phyloP scores from a whole-genome alignment of 1,140 invertebrate genomes.

The Drosophila lacertosa region DNA sequence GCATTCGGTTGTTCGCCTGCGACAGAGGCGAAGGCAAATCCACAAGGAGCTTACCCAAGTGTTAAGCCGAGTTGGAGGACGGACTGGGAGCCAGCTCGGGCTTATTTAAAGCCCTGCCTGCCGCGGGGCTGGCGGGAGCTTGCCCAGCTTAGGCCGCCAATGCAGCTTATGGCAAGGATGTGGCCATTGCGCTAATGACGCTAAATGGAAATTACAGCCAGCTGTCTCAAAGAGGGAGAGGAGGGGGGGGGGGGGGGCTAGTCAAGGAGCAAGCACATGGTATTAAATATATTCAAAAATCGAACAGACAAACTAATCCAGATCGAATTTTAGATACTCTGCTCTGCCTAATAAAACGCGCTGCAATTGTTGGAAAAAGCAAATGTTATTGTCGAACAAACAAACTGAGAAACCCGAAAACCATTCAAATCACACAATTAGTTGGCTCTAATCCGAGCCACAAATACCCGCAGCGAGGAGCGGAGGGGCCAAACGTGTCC shows the following conservation, averaged over 20 bases:
- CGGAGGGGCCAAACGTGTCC: constrained; percentile 13
- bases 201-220: constrained; percentile 58
- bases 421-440: constrained; percentile 81
- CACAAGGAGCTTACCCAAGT: constrained; percentile 73
- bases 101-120: constrained; percentile 34
- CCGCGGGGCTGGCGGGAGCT: constrained; percentile 4
- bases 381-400: constrained; percentile 79
- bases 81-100: background rate
- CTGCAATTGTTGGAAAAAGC: constrained; percentile 60
- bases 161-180: constrained; percentile 40
- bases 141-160: constrained; percentile 21
- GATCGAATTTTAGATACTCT: no score
- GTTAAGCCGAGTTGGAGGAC: constrained; percentile 45
- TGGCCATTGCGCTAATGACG: constrained; percentile 39
- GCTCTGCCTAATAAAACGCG: background rate
- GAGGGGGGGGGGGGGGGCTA: no score
- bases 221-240: background rate
- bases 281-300: background rate
- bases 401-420: constrained; percentile 67
- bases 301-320: no score
- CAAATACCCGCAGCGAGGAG: constrained; percentile 51
- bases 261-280: background rate
- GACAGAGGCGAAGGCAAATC: constrained; percentile 45
- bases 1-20: constrained; percentile 44
- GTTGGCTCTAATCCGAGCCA: constrained; percentile 77